A percentile compares a stretch with the other conserved stretches of the same genome.
These are phyloP conservation scores for Epinephelus malabaricus DNA, from an alignment of 2,797 vertebrate genomes.

Conservation along the genomic window DNA sequence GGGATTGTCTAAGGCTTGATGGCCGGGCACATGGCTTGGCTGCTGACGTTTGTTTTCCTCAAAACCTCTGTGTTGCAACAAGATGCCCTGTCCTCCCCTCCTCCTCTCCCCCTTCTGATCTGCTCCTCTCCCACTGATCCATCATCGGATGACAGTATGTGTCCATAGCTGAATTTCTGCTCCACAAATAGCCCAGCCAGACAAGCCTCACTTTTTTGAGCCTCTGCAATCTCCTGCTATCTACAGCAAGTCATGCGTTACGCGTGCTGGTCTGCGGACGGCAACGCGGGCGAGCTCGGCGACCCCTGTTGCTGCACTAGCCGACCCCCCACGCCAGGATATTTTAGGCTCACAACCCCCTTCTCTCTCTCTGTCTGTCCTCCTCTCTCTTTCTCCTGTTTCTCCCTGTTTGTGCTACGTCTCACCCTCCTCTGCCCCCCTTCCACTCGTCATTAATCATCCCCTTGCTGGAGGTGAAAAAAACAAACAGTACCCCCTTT, in stretches of 20 bases:
- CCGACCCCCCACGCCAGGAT: conserved; percentile 76
- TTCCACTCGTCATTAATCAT: conserved; percentile 85
- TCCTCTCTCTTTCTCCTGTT: conserved; percentile 59
- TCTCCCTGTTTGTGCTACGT: conserved; percentile 35
- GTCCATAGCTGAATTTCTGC: conserved; percentile 85
- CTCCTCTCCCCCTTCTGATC: conserved; percentile 50
- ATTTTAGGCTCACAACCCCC: conserved; percentile 82
- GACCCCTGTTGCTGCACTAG: conserved; percentile 66
- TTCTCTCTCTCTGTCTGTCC: conserved; percentile 48
- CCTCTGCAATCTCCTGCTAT: conserved; percentile 80
- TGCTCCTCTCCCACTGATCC: conserved; percentile 76
- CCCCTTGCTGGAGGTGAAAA: conserved; percentile 81
- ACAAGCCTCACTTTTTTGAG: conserved; percentile 79
- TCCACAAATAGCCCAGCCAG: conserved; percentile 88
- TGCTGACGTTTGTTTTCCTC: conserved; percentile 67
- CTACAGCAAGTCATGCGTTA: conserved; percentile 81
- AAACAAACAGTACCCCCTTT: conserved; percentile 79
- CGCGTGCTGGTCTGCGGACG: conserved; percentile 74
- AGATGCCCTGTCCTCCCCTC: conserved; percentile 48
- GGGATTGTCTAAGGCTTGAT: conserved; percentile 51
- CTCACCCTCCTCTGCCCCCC: conserved; percentile 24
- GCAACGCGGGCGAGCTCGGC: conserved; percentile 45
- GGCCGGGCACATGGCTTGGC: conserved; percentile 44
- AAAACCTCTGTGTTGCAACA: conserved; percentile 71
- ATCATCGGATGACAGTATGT: conserved; percentile 85